phyloP scores from a whole-genome alignment of 2,797 vertebrate species.

The Sibirionetta formosa region DNA sequence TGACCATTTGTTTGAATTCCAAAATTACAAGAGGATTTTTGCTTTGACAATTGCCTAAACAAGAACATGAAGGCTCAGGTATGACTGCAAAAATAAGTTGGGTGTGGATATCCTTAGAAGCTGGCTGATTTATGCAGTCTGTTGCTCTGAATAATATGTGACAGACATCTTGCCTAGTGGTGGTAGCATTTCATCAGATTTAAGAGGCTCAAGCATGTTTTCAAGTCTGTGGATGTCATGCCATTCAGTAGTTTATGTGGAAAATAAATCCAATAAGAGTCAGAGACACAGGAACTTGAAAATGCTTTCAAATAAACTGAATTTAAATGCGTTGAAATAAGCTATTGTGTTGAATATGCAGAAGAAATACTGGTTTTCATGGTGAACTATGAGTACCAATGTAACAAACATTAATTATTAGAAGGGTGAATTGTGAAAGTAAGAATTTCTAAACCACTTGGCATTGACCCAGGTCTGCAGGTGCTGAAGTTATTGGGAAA shows the following conservation, averaged over 20 bases:
- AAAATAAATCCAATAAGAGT: slow-evolving; percentile 8
- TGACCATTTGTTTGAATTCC: background rate
- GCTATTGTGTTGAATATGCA: background rate
- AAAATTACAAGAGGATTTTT: background rate
- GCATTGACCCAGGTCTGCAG: background rate
- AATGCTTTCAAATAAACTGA: background rate
- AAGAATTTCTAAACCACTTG: slow-evolving; percentile 11
- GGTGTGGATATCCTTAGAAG: background rate
- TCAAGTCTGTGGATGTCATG: slow-evolving; percentile 11
- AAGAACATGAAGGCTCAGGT: background rate
- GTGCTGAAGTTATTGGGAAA: background rate
- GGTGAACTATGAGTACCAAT: background rate
- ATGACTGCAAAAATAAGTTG: background rate
- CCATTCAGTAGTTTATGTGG: background rate
- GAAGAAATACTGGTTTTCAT: background rate
- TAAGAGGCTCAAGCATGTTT: slow-evolving; percentile 46
- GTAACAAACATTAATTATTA: background rate
- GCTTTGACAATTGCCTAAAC: background rate
- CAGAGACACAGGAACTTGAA: background rate
- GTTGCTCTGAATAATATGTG: background rate
- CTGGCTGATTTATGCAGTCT: background rate
- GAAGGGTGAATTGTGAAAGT: background rate
- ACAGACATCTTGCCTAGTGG: slow-evolving; percentile 35
- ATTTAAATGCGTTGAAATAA: slow-evolving; percentile 1
- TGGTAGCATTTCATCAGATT: slow-evolving; percentile 62